Percentiles rank a stretch among this genome's conserved stretches.
phyloP scores from a whole-genome alignment of 2,113 vertebrate genomes.

The Martes martes region DNA sequence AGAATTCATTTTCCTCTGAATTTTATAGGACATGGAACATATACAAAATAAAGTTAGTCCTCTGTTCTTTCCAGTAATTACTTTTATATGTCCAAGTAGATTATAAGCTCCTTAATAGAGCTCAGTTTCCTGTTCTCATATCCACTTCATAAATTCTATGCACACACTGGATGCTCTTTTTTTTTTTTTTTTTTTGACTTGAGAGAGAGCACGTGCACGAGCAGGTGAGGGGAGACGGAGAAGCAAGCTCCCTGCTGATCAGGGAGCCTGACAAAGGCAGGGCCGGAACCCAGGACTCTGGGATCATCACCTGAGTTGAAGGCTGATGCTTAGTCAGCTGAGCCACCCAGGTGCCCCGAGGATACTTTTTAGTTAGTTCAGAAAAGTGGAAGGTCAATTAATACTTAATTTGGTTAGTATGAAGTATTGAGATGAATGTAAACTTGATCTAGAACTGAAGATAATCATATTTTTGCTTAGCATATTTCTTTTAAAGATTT shows the following conservation, averaged over 20 bases:
- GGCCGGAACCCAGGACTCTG: too few species aligned
- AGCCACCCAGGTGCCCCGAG: not conserved
- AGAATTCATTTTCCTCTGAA: not conserved
- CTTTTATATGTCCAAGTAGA: not conserved
- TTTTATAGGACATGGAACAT: not conserved
- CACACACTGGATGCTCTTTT: not conserved
- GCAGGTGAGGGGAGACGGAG: too few species aligned
- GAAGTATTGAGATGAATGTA: not conserved
- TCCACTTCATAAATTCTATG: not conserved
- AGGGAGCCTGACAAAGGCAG: too few species aligned
- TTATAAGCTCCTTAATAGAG: not conserved
- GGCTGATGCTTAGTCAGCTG: too few species aligned
- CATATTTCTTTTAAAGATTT: not conserved
- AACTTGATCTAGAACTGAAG: constrained; percentile 6
- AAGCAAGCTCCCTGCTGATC: too few species aligned
- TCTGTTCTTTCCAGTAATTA: constrained; percentile 22
- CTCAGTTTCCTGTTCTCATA: not conserved
- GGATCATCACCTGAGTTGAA: too few species aligned
- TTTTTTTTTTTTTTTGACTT: too few species aligned
- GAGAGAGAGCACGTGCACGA: too few species aligned
- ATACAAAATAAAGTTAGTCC: not conserved
- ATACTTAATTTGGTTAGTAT: not conserved
- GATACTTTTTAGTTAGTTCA: constrained; percentile 5
- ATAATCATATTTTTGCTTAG: not conserved
- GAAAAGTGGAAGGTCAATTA: not conserved